Percentiles rank a stretch among this genome's conserved stretches.
phyloP scores from a whole-genome alignment of 2,888 invertebrate species.

The Drosophila villosipedis region DNA sequence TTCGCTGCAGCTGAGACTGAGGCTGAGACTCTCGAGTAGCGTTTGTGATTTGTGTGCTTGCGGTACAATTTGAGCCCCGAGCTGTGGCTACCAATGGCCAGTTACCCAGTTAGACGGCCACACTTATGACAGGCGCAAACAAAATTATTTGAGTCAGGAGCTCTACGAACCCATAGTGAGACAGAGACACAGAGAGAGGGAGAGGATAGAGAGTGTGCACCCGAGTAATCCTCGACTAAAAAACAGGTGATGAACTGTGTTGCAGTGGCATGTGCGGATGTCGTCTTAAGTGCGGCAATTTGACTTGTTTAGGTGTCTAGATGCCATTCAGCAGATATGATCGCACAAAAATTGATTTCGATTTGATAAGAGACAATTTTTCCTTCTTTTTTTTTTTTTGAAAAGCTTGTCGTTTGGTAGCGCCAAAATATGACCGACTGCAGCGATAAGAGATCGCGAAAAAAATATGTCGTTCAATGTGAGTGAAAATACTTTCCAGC shows the following conservation, averaged over 20 bases:
- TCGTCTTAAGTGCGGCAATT: constrained; percentile 70
- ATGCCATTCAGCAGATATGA: constrained; percentile 65
- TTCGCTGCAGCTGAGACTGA: constrained; percentile 14
- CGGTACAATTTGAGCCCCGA: constrained; percentile 79
- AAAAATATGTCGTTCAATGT: constrained; percentile 14
- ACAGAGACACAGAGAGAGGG: background rate
- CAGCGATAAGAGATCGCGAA: background rate
- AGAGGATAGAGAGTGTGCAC: background rate
- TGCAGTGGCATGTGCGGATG: constrained; percentile 51
- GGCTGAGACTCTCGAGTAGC: constrained; percentile 41
- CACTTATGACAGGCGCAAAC: constrained; percentile 83
- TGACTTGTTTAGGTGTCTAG: constrained; percentile 76
- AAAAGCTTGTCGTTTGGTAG: constrained; percentile 60
- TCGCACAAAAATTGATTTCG: constrained; percentile 66
- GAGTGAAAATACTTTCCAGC: constrained; percentile 44
- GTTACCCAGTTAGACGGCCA: constrained; percentile 54
- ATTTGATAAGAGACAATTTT: constrained; percentile 66
- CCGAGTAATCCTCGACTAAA: constrained; percentile 30
- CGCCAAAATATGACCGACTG: constrained; percentile 61
- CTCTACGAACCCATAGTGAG: background rate
- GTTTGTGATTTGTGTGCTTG: constrained; percentile 78
- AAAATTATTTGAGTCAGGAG: constrained; percentile 78
- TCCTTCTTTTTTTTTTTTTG: background rate
- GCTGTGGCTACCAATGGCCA: constrained; percentile 78
- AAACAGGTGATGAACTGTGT: constrained; percentile 71